A percentile compares a stretch with the other conserved stretches of the same genome.
Evolutionary conservation across 2,888 invertebrate species (phyloP).

Genomic region (Polydrusus pterygomalis): DNA sequence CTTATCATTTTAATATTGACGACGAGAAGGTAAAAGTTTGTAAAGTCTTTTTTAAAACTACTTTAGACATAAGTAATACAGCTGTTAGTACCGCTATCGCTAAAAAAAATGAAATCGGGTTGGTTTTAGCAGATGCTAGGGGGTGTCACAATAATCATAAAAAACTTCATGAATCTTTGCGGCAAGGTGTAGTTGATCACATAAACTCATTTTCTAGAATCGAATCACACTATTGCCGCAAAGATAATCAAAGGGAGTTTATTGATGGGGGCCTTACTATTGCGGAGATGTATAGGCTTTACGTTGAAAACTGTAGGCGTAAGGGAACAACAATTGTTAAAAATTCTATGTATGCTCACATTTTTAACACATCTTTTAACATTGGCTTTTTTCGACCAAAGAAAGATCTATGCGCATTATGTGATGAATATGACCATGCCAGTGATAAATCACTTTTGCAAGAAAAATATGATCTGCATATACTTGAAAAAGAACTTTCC

Average conservation of each 20-base stretch:
- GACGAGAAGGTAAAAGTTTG: not conserved
- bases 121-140: not conserved
- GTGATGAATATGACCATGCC: not conserved
- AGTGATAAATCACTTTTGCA: not conserved
- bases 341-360: constrained; percentile 3
- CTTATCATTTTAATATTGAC: not conserved
- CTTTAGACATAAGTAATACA: not conserved
- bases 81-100: not conserved
- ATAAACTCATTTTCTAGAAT: constrained; percentile 28
- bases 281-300: constrained; percentile 18
- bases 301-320: constrained; percentile 1
- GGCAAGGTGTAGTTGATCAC: constrained; percentile 18
- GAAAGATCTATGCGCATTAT: not conserved
- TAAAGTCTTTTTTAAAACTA: constrained; percentile 11
- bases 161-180: constrained; percentile 17
- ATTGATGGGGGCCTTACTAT: constrained; percentile 29
- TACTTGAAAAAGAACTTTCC: not conserved
- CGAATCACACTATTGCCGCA: constrained; percentile 25
- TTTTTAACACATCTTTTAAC: constrained; percentile 7
- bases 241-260: constrained; percentile 18
- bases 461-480: not conserved
- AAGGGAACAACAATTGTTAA: not conserved
- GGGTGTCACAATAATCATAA: constrained; percentile 23
- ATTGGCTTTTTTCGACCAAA: constrained; percentile 1
- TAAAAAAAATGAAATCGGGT: not conserved